A percentile compares a stretch with the other conserved stretches of the same genome.
Conservation (phyloP, 2,113 vertebrate species). For the Toxotes jaculatrix region DNA sequence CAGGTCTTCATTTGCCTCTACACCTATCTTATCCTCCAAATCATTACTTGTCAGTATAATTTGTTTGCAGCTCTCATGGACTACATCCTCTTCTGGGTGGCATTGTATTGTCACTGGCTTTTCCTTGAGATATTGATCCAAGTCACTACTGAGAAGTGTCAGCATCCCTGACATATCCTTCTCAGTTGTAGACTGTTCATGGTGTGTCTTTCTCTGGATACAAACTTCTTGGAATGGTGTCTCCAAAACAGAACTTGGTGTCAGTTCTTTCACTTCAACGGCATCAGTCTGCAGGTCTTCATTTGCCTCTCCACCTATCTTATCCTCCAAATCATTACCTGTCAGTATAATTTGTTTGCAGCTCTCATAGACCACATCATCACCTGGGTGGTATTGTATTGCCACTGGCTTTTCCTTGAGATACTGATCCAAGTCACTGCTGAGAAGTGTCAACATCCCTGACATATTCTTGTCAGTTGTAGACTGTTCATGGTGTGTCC, state of each 20-base stretch:
- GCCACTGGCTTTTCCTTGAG: conserved; percentile 51
- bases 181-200: conserved; percentile 42
- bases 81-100: conserved; percentile 37
- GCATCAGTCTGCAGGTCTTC: not conserved
- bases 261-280: conserved; percentile 80
- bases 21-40: not conserved
- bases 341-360: conserved; percentile 61
- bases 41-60: conserved; percentile 53
- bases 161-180: conserved; percentile 75
- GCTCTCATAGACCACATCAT: conserved; percentile 64
- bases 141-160: conserved; percentile 81
- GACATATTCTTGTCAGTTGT: conserved; percentile 60
- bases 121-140: conserved; percentile 66
- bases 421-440: conserved; percentile 76
- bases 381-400: conserved; percentile 38
- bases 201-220: conserved; percentile 63
- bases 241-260: conserved; percentile 74
- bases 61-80: conserved; percentile 73
- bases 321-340: conserved; percentile 36
- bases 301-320: not conserved
- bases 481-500: conserved; percentile 29
- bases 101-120: conserved; percentile 34
- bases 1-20: not conserved
- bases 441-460: conserved; percentile 81
- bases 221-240: conserved; percentile 73